phyloP scores from a whole-genome alignment of 2,888 invertebrate genomes.

The Lottia gigantea region DNA sequence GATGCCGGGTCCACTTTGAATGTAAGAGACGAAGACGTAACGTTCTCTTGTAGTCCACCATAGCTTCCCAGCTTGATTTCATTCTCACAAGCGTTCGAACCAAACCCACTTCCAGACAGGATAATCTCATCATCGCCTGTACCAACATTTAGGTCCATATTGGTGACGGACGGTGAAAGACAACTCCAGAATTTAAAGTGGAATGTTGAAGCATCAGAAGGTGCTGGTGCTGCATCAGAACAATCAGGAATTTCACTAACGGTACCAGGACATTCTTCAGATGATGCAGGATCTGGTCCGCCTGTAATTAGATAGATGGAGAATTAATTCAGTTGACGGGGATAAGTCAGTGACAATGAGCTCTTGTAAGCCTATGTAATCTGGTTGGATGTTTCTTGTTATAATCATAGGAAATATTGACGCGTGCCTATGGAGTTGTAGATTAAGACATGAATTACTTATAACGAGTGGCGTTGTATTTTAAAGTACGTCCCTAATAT shows the following conservation, averaged over 20 bases:
- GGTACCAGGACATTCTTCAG: slow-evolving; percentile 31
- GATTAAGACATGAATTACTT: too few species aligned
- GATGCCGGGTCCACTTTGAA: slow-evolving; percentile 16
- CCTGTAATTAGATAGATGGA: slow-evolving; percentile 28
- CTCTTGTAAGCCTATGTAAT: too few species aligned
- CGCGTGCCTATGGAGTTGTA: too few species aligned
- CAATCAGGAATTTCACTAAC: slow-evolving; percentile 31
- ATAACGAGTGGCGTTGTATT: too few species aligned
- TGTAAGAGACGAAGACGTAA: slow-evolving; percentile 12
- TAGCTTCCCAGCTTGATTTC: slow-evolving; percentile 39
- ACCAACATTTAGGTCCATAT: slow-evolving; percentile 35
- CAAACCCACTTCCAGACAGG: slow-evolving; percentile 40
- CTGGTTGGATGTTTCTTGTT: too few species aligned
- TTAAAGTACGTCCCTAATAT: too few species aligned
- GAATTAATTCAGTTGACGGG: too few species aligned
- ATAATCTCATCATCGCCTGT: slow-evolving; percentile 37
- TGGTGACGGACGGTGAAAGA: slow-evolving; percentile 37
- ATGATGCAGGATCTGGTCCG: slow-evolving; percentile 31
- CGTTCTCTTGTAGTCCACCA: slow-evolving; percentile 12
- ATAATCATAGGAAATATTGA: too few species aligned
- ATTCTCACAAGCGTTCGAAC: slow-evolving; percentile 41
- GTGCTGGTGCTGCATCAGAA: slow-evolving; percentile 28
- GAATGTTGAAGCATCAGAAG: slow-evolving; percentile 33
- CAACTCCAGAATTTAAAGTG: slow-evolving; percentile 43
- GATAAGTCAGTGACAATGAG: too few species aligned